phyloP scores from a whole-genome alignment of 2,797 vertebrate species.

The Antrozous pallidus region DNA sequence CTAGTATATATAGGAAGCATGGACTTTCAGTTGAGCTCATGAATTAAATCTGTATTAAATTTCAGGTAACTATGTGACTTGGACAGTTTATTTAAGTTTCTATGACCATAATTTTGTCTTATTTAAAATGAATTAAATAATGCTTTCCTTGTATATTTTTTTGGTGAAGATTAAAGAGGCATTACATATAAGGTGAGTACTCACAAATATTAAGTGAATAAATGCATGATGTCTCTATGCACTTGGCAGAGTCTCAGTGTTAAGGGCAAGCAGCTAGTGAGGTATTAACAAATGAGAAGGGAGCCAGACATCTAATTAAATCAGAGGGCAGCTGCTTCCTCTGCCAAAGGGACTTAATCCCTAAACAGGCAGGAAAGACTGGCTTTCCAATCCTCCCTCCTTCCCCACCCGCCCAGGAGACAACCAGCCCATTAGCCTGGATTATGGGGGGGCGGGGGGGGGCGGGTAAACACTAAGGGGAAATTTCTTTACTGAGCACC shows the following conservation, averaged over 20 bases:
- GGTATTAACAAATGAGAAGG: neutral
- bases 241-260: neutral
- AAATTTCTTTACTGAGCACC: too few species aligned
- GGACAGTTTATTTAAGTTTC: neutral
- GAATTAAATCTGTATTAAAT: neutral
- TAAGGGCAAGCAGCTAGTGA: neutral
- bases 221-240: neutral
- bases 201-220: neutral
- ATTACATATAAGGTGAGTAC: neutral
- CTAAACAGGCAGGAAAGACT: neutral
- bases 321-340: neutral
- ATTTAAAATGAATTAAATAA: conserved; percentile 10
- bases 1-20: neutral
- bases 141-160: neutral
- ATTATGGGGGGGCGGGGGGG: neutral
- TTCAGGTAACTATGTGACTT: neutral
- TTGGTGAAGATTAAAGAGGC: neutral
- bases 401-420: neutral
- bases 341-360: neutral
- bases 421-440: neutral
- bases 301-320: neutral
- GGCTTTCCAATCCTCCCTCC: neutral
- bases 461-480: neutral
- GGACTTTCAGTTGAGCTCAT: neutral
- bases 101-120: neutral